A percentile compares a stretch with the other conserved stretches of the same genome.
These are phyloP conservation scores for Eudyptes chrysolophus DNA, from an alignment of 2,113 vertebrate species.

Conservation along the genomic window DNA sequence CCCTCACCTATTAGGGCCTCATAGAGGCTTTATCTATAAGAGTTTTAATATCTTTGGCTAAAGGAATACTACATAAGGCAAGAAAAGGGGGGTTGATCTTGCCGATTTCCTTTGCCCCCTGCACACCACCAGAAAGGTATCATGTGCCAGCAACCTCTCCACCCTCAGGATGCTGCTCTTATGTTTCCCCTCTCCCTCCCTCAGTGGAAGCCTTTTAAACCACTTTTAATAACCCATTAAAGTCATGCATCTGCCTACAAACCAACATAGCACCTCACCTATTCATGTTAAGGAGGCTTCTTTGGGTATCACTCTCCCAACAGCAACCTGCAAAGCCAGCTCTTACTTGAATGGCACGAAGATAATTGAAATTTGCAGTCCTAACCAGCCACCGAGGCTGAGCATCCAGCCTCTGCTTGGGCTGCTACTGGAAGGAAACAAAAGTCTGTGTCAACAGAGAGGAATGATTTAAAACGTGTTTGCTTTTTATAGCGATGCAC, in stretches of 20 bases:
- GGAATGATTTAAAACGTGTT: not conserved
- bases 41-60: not conserved
- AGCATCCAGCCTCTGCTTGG: not conserved
- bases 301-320: not conserved
- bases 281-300: not conserved
- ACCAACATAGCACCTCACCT: not conserved
- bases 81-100: not conserved
- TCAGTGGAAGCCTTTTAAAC: not conserved
- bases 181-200: not conserved
- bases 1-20: not conserved
- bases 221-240: not conserved
- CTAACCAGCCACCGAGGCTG: not conserved
- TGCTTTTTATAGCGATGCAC: not conserved
- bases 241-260: not conserved
- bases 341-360: not conserved
- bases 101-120: not conserved
- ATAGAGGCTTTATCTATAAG: not conserved
- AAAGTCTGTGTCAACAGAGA: not conserved
- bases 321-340: not conserved
- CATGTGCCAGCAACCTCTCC: not conserved
- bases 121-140: not conserved
- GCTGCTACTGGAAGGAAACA: not conserved
- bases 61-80: not conserved
- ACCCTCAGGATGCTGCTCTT: not conserved
- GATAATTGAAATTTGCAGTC: not conserved